A percentile compares a stretch with the other conserved stretches of the same genome.
Conservation (phyloP, 2,888 invertebrate genomes). For the Drosophila meridionalis region DNA sequence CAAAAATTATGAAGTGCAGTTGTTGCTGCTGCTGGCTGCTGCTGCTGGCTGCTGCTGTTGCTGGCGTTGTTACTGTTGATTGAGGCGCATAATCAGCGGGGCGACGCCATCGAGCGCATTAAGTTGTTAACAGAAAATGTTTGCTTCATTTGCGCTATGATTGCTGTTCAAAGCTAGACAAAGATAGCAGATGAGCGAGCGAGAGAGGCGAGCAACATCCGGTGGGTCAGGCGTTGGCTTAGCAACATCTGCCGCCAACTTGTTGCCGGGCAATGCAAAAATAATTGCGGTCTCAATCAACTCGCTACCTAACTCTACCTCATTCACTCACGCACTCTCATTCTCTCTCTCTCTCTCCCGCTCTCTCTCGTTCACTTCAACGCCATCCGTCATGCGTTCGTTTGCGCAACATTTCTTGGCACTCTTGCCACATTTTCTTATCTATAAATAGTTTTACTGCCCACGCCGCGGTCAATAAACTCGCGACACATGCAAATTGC, state of each 20-base stretch:
- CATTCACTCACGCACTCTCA: background rate
- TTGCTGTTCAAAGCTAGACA: conserved; percentile 46
- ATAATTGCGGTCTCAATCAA: conserved; percentile 42
- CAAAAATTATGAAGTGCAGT: conserved; percentile 78
- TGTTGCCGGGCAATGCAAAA: conserved; percentile 50
- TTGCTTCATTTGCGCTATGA: conserved; percentile 81
- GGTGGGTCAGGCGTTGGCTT: conserved; percentile 52
- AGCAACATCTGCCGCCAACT: conserved; percentile 49
- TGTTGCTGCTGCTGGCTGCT: conserved; percentile 19
- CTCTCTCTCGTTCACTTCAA: background rate
- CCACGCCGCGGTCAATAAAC: conserved; percentile 80
- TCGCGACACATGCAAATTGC: conserved; percentile 81
- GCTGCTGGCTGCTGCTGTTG: conserved; percentile 28
- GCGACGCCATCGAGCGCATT: conserved; percentile 73
- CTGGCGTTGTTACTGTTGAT: conserved; percentile 63
- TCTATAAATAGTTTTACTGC: conserved; percentile 78
- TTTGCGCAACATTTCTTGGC: conserved; percentile 66
- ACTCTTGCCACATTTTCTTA: conserved; percentile 80
- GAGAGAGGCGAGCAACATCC: conserved; percentile 58
- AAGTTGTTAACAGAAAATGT: conserved; percentile 82
- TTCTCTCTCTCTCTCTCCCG: background rate
- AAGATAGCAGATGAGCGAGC: conserved; percentile 1
- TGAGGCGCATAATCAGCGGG: conserved; percentile 78
- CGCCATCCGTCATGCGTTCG: conserved; percentile 49
- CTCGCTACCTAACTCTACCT: conserved; percentile 18